phyloP scores from a whole-genome alignment of 2,113 vertebrate genomes.

The Penelope pileata region DNA sequence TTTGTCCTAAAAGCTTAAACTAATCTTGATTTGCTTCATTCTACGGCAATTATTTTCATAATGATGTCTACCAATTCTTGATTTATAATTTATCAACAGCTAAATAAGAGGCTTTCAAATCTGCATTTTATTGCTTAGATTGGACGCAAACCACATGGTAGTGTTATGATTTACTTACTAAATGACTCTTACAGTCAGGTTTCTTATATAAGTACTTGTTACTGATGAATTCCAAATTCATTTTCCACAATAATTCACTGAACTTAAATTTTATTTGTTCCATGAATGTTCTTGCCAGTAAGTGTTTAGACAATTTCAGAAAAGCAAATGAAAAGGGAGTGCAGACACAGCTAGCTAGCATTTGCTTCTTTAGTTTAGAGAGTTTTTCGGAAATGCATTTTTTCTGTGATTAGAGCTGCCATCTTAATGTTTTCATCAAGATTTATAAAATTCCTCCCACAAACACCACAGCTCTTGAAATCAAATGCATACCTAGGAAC shows the following conservation, averaged over 20 bases:
- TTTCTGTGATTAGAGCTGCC: not conserved
- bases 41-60: not conserved
- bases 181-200: not conserved
- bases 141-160: not conserved
- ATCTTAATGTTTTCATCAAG: not conserved
- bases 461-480: not conserved
- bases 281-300: not conserved
- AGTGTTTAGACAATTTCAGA: not conserved
- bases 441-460: not conserved
- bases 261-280: not conserved
- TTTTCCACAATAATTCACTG: not conserved
- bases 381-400: not conserved
- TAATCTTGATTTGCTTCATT: not conserved
- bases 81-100: constrained; percentile 8
- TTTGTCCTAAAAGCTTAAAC: not conserved
- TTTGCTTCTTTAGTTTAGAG: not conserved
- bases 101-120: not conserved
- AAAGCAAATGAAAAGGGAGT: not conserved
- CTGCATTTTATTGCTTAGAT: not conserved
- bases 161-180: not conserved
- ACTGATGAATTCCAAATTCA: not conserved
- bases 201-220: not conserved
- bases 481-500: not conserved
- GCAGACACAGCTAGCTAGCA: not conserved
- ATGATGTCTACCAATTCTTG: not conserved